These are phyloP conservation scores for Halictus ligatus DNA, from an alignment of 2,888 invertebrate genomes.

Conservation along the genomic window DNA sequence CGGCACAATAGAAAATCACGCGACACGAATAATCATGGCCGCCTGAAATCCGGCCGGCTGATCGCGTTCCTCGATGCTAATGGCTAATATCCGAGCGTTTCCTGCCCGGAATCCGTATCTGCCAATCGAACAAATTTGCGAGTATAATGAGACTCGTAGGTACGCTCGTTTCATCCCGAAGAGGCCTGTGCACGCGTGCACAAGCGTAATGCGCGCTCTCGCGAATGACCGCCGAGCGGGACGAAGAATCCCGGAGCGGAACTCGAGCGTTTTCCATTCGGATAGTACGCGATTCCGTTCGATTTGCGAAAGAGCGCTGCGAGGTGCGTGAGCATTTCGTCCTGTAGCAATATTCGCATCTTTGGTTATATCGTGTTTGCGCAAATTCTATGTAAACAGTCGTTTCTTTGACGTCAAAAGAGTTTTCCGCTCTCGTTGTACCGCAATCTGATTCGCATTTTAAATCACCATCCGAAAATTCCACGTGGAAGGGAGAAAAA, in stretches of 20 bases:
- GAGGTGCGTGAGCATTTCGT: background rate
- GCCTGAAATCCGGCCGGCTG: constrained; percentile 52
- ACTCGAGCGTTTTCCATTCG: background rate
- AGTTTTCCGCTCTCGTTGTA: background rate
- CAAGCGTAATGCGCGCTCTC: constrained; percentile 1
- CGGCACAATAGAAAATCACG: constrained; percentile 49
- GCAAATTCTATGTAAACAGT: too few relatives aligned
- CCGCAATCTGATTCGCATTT: background rate
- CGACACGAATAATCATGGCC: constrained; percentile 56
- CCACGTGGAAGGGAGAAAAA: background rate
- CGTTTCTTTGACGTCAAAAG: background rate
- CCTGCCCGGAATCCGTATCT: constrained; percentile 59
- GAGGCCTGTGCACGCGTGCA: constrained; percentile 18
- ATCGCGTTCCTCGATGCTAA: constrained; percentile 74
- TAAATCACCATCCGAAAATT: background rate
- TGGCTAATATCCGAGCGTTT: constrained; percentile 73
- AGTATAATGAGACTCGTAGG: constrained; percentile 68
- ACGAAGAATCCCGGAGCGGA: constrained; percentile 6
- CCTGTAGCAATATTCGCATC: background rate
- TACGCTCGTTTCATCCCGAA: constrained; percentile 48
- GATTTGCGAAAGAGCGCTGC: background rate
- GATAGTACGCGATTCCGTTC: background rate
- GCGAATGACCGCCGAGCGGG: constrained; percentile 5
- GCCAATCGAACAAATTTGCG: constrained; percentile 70
- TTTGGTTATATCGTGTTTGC: background rate